Evolutionary conservation across 2,113 vertebrate species (phyloP), one percentile per base, ranked within the genome.

Genomic region (Indri indri): DNA sequence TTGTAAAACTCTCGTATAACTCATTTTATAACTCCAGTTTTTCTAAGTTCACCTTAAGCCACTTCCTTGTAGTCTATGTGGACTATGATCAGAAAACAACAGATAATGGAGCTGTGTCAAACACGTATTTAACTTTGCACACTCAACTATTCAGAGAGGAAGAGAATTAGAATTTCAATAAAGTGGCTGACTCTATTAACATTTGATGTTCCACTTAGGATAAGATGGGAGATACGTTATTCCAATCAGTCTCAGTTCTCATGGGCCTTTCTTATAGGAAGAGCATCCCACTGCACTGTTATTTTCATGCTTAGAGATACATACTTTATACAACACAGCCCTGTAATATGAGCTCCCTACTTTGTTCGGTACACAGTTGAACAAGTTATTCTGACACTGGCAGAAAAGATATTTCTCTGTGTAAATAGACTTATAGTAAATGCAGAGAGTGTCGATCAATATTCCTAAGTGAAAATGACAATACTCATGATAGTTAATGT

Each of bases 401-500:
- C 59, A 82, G 74, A 8, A 37, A 45, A 52, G 66, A 5, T 82
- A 42, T 91, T 81, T 63, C 76, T 61, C 3, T 88, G 22, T 25
- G 9, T 59, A 65, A 30, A 84, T 84, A 85, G 68, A 54, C 40
- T 68, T 83, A 61, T 1, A 23, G 32, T 79, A 42, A 87, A 77
- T 86, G 8, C 52, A 70, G 10, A 90, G 54, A 66, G 34, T 20
- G 18, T 86, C 34, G 3, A 32, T 84, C 63, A 23, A 0, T 70
- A 42, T 73, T 47, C 16, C 84, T 91, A 82, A 95, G 68, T 89
- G 65, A 82, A 90, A 71, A 32, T 89, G 63, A 30, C 14, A 59
- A 3, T 65, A 63, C 37, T 37, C 25, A 32, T 84, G 25, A 52
- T 77, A 73, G 20, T 27, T 61, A 11, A 54, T 34, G 14, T 79